These are phyloP conservation scores for Chamaea fasciata DNA, from an alignment of 2,113 vertebrate genomes.

Conservation along the genomic window DNA sequence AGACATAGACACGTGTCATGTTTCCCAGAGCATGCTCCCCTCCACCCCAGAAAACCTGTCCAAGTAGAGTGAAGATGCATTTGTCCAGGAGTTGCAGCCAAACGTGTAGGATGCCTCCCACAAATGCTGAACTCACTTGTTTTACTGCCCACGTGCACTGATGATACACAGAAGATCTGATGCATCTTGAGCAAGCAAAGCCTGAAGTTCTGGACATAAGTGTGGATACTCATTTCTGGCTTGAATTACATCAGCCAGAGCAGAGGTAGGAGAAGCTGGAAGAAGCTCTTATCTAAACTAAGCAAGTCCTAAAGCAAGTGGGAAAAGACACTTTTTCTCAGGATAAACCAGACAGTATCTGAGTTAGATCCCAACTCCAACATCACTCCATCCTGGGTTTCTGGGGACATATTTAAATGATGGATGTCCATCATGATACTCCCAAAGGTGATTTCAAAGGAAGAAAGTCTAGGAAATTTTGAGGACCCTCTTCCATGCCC, in stretches of 20 bases:
- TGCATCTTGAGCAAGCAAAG: background rate
- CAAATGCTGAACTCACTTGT: background rate
- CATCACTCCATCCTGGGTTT: background rate
- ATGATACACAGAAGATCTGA: background rate
- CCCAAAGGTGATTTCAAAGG: background rate
- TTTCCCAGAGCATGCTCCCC: background rate
- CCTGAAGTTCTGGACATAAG: background rate
- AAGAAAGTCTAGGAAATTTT: background rate
- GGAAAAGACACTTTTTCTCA: background rate
- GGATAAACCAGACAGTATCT: background rate
- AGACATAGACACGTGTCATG: accelerated
- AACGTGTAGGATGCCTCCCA: background rate
- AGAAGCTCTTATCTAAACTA: background rate
- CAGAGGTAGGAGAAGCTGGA: background rate
- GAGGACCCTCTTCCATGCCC: background rate
- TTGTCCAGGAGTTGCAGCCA: background rate
- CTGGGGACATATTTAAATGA: background rate
- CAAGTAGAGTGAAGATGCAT: background rate
- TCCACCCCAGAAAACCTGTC: background rate
- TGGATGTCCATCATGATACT: background rate
- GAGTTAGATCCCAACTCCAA: background rate
- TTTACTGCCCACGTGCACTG: background rate
- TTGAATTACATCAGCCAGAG: background rate
- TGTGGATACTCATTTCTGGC: background rate
- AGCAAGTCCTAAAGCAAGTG: background rate